These are phyloP conservation scores for Zapus hudsonius DNA, from an alignment of 2,113 vertebrate genomes.

Conservation along the genomic window DNA sequence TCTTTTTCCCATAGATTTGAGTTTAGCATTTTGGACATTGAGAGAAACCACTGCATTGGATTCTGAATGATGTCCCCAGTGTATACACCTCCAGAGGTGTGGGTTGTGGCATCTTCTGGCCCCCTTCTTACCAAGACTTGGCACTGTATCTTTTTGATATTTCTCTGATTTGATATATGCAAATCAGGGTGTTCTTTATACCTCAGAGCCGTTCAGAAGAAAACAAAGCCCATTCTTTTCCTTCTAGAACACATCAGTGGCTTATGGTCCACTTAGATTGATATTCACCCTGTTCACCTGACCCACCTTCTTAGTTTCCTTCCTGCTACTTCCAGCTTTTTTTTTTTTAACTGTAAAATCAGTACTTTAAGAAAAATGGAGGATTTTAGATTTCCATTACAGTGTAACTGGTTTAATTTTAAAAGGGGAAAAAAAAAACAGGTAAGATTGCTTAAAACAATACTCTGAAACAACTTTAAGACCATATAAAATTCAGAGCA, in stretches of 20 bases:
- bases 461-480: slow-evolving; percentile 58
- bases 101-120: background rate
- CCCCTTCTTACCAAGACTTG: slow-evolving; percentile 6
- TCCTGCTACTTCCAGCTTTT: background rate
- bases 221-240: background rate
- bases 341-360: no score
- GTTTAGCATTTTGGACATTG: background rate
- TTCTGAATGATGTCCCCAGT: background rate
- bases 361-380: slow-evolving; percentile 69
- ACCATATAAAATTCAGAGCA: slow-evolving; percentile 35
- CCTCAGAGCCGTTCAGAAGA: background rate
- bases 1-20: background rate
- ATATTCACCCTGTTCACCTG: background rate
- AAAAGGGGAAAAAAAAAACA: slow-evolving; percentile 7
- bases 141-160: slow-evolving; percentile 22
- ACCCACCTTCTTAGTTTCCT: background rate
- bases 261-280: background rate
- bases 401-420: slow-evolving; percentile 50
- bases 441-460: slow-evolving; percentile 38
- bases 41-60: background rate
- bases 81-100: background rate
- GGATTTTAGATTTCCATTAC: slow-evolving; percentile 68
- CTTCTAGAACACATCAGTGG: background rate
- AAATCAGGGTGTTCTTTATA: background rate
- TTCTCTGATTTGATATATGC: slow-evolving; percentile 39